Evolutionary conservation across 2,888 invertebrate genomes (phyloP).

Genomic region (Cantharis flavilabris): DNA sequence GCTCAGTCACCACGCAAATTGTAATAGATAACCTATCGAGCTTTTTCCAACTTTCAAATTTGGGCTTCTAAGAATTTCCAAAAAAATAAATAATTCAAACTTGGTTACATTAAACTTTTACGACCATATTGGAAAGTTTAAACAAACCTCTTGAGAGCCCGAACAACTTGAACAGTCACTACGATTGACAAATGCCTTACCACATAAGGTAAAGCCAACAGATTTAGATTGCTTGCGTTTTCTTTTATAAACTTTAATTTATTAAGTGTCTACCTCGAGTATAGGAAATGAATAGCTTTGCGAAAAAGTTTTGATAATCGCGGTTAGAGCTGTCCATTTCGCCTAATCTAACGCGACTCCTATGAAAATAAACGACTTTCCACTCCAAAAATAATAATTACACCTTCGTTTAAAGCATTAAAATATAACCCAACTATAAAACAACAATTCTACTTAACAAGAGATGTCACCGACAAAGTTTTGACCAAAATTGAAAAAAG

Average conservation of each 20-base stretch:
- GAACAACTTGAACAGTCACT: conserved; percentile 16
- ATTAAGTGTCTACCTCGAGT: not conserved
- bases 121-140: conserved; percentile 18
- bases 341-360: not conserved
- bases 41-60: not conserved
- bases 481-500: not conserved
- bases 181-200: conserved; percentile 20
- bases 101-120: conserved; percentile 5
- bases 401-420: not conserved
- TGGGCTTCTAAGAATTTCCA: not conserved
- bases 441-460: not conserved
- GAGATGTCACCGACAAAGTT: not conserved
- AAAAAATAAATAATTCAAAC: not conserved
- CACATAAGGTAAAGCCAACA: conserved; percentile 2
- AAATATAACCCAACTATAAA: not conserved
- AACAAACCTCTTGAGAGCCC: conserved; percentile 19
- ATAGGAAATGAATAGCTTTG: not conserved
- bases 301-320: not conserved
- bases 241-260: conserved; percentile 1
- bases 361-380: not conserved
- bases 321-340: not conserved
- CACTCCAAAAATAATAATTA: not conserved
- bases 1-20: not conserved
- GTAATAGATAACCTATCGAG: not conserved
- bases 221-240: conserved; percentile 11